Evolutionary conservation across 2,113 vertebrate species (phyloP).

Genomic region (Rostratula benghalensis): DNA sequence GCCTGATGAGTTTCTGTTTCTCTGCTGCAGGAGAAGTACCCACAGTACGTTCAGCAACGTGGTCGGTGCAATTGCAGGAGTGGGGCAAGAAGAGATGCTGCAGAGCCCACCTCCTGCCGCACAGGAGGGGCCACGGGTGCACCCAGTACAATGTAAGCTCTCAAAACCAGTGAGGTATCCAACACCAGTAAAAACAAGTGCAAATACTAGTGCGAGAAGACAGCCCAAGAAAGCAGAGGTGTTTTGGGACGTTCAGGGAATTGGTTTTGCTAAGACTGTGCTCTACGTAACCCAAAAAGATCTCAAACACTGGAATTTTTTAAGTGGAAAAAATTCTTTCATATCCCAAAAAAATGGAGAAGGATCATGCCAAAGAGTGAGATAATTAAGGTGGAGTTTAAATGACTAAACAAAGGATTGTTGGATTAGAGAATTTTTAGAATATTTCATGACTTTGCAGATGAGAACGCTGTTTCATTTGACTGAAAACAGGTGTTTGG

Average conservation of each 20-base stretch:
- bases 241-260: background rate
- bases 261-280: background rate
- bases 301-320: background rate
- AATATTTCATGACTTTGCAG: background rate
- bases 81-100: background rate
- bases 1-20: background rate
- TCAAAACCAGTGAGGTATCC: background rate
- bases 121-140: accelerated
- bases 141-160: background rate
- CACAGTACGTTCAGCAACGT: accelerated
- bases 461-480: background rate
- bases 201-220: background rate
- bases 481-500: background rate
- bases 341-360: background rate
- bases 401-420: background rate
- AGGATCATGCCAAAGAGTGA: background rate
- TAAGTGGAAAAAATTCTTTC: background rate
- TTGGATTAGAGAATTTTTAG: background rate
- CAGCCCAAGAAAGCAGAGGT: background rate
- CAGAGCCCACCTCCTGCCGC: background rate
- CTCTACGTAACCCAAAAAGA: background rate
- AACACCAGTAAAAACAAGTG: background rate
- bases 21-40: background rate
- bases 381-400: slow-evolving; percentile 5
- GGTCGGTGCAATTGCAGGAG: background rate